Percentiles rank a stretch among this genome's conserved stretches.
Conservation (phyloP, 2,113 vertebrate species). For the Polypterus bichir region DNA sequence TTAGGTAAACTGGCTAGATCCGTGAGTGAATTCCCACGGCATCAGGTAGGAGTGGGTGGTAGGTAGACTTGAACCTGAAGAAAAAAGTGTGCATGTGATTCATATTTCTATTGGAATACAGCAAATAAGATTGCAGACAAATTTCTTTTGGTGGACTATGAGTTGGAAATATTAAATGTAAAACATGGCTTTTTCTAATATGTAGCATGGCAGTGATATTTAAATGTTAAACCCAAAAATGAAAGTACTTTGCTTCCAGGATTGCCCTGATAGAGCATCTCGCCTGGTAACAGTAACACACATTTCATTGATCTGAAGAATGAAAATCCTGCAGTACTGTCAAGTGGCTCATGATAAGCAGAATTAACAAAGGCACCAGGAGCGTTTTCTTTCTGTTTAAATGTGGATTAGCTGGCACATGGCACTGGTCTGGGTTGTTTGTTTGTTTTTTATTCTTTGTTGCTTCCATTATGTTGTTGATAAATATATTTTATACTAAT, state of each 20-base stretch:
- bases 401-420: constrained; percentile 13
- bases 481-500: too few relatives aligned
- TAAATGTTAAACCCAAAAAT: constrained; percentile 8
- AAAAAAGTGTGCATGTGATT: too few relatives aligned
- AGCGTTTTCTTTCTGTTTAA: neutral
- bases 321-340: constrained; percentile 15
- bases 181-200: neutral
- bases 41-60: too few relatives aligned
- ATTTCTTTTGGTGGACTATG: neutral
- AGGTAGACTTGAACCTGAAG: too few relatives aligned
- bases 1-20: too few relatives aligned
- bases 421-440: neutral
- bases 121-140: too few relatives aligned
- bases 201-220: constrained; percentile 5
- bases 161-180: constrained; percentile 12
- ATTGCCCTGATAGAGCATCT: neutral
- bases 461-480: neutral
- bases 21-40: too few relatives aligned
- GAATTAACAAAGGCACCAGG: constrained; percentile 11
- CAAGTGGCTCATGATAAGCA: constrained; percentile 11
- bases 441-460: neutral
- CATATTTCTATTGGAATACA: too few relatives aligned
- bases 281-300: constrained; percentile 14
- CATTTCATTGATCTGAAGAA: constrained; percentile 18
- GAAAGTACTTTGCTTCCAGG: constrained; percentile 11